Base-by-base conservation (phyloP, 2,113 vertebrate genomes). In the Bolborhynchus lineola region DNA sequence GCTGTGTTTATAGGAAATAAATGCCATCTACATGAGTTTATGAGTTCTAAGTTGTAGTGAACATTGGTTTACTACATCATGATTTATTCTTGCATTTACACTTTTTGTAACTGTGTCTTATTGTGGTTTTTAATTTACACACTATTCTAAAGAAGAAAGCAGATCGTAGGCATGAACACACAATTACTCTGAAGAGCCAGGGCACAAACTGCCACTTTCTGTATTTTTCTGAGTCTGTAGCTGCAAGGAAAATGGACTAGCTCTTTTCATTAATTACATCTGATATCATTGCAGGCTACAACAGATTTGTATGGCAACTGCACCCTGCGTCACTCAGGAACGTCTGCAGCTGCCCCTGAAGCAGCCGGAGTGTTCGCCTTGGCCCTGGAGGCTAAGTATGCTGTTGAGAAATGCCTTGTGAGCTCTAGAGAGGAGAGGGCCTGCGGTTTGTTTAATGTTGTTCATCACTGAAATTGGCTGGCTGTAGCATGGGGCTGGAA, bases 291-390 rank as follows among this genome's bases (percentile, higher is more conserved):
- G 75, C 96, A 99, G 99, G 99, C 99, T 47, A 99, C 99, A 28
- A 99, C 99, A 60, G 99, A 99, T 97, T 94, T 99, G 92, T 99
- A 99, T 24, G 99, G 99, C 77, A 99, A 99, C 98, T 99, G 99
- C 92, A 99, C 99, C 4, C 98, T 99, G 94, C 99, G 99, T 86
- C 99, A 99, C 92, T 99, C 99, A 2, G 99, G 99, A 92, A 99
- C 99, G 7, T 99, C 99, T 35, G 99, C 99, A 31, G 99, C 99
- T 52, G 99, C 99, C 92, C 99, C 99, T 1, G 99, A 99, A 95
- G 99, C 99, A 53, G 99, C 99, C 7, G 99, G 99, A 9, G 99
- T 99, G 89, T 99, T 99, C 64, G 99, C 99, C 65, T 96, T 99
- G 97, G 99, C 99, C 76, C 97, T 99, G 90, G 99, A 99, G 97